Evolutionary conservation across 2,113 vertebrate species (phyloP).

Genomic region (Ancistrus triradiatus): DNA sequence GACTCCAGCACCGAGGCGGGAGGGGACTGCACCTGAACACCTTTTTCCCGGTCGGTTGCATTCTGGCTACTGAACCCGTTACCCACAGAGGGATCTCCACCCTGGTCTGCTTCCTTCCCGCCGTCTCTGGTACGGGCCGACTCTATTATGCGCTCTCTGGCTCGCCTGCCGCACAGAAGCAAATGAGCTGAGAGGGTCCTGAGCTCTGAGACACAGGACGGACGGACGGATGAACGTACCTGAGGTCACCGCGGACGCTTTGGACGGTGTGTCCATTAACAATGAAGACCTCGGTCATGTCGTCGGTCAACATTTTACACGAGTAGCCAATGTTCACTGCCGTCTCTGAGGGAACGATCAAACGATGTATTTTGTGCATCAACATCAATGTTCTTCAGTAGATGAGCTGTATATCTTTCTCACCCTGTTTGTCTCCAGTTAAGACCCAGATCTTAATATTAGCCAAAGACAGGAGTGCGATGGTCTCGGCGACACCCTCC

Average conservation of each 20-base stretch:
- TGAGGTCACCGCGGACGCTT: constrained; percentile 86
- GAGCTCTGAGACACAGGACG: not conserved
- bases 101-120: constrained; percentile 67
- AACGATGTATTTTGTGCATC: no score
- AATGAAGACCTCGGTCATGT: constrained; percentile 86
- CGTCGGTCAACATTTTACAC: constrained; percentile 92
- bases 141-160: constrained; percentile 81
- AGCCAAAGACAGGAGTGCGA: constrained; percentile 83
- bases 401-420: constrained; percentile 20
- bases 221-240: constrained; percentile 59
- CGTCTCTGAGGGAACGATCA: constrained; percentile 71
- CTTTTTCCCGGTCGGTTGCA: constrained; percentile 46
- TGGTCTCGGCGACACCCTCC: constrained; percentile 89
- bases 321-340: constrained; percentile 94
- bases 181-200: not conserved
- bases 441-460: constrained; percentile 97
- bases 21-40: constrained; percentile 34
- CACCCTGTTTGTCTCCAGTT: constrained; percentile 94
- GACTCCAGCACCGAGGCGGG: constrained; percentile 77
- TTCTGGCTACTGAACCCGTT: constrained; percentile 68
- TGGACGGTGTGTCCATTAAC: constrained; percentile 85
- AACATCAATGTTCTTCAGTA: not conserved
- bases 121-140: constrained; percentile 53
- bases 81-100: constrained; percentile 56
- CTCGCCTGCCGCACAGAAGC: constrained; percentile 78